Conservation (phyloP, 2,113 vertebrate genomes). For the Isurus oxyrinchus region DNA sequence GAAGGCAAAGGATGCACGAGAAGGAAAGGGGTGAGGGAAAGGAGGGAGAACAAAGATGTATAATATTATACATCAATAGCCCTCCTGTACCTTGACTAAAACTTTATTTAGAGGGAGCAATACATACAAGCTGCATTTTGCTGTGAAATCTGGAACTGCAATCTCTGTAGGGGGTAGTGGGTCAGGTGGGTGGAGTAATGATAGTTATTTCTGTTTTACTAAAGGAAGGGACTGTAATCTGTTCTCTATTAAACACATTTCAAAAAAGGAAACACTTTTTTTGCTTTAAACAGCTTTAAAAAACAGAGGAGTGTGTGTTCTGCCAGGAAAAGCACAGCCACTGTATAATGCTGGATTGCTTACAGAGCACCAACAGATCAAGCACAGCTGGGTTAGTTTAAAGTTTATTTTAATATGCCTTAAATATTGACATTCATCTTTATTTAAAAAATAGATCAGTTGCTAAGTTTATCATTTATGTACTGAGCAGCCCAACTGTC, state of each 20-base stretch:
- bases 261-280: conserved; percentile 21
- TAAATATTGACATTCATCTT: background rate
- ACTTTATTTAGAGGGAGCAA: background rate
- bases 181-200: conserved; percentile 45
- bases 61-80: background rate
- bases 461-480: background rate
- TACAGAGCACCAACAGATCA: background rate
- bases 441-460: conserved; percentile 1
- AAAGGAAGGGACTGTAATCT: conserved; percentile 47
- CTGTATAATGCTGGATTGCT: background rate
- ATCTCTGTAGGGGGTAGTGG: conserved; percentile 45
- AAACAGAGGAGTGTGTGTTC: conserved; percentile 1
- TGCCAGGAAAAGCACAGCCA: conserved; percentile 31
- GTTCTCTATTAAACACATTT: conserved; percentile 56
- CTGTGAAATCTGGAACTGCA: conserved; percentile 44
- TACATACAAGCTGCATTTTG: background rate
- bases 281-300: conserved; percentile 40
- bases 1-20: background rate
- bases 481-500: no score
- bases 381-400: conserved; percentile 24
- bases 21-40: no score
- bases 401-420: background rate
- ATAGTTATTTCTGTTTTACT: conserved; percentile 44
- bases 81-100: background rate
- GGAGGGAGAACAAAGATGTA: background rate